Conservation (phyloP, 2,113 vertebrate genomes). For the Thalassarche chlororhynchos region DNA sequence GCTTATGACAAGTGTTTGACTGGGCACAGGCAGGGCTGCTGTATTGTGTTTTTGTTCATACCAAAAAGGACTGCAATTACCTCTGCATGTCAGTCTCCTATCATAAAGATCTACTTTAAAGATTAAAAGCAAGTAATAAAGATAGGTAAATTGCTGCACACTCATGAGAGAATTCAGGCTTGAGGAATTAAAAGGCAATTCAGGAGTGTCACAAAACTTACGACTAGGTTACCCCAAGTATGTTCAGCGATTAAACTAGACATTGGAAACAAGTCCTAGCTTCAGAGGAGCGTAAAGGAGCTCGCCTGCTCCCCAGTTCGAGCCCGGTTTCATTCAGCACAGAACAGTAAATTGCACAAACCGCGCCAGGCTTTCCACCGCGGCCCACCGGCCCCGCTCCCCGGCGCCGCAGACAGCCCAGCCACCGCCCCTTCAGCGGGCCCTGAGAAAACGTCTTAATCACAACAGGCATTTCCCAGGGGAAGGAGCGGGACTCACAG, state of each 20-base stretch:
- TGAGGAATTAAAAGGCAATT: neutral
- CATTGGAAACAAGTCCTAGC: rapidly evolving
- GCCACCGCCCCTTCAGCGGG: rapidly evolving
- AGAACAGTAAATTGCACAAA: rapidly evolving
- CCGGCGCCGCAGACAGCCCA: rapidly evolving
- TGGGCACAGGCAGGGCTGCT: neutral
- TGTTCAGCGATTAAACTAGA: neutral
- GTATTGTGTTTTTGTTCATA: neutral
- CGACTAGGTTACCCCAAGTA: neutral
- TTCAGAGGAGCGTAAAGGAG: neutral
- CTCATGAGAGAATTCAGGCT: neutral
- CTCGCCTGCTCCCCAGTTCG: neutral
- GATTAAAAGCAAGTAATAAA: neutral
- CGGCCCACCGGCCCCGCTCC: rapidly evolving
- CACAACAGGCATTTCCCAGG: neutral
- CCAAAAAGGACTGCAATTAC: neutral
- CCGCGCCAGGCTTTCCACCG: rapidly evolving
- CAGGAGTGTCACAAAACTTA: neutral
- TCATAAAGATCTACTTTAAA: neutral
- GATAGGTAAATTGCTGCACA: neutral
- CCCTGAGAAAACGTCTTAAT: rapidly evolving
- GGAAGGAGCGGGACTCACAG: rapidly evolving
- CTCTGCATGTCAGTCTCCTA: neutral
- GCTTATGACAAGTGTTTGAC: neutral
- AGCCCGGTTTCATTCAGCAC: rapidly evolving